Conservation (phyloP, 2,888 invertebrate genomes). For the Archips xylosteana region DNA sequence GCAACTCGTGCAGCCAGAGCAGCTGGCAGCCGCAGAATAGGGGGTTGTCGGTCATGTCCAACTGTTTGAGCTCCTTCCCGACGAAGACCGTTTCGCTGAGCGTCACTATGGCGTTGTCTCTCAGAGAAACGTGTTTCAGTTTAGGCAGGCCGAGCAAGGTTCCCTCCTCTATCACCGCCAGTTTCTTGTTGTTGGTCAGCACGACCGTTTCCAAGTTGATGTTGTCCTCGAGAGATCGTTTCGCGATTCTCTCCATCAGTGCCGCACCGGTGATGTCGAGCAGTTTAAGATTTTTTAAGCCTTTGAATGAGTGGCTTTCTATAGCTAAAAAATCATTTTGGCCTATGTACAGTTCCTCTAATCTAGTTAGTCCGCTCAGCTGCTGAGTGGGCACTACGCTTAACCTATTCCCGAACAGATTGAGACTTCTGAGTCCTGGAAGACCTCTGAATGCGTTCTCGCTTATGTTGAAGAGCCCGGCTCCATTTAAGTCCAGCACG, state of each 20-base stretch:
- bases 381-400: slow-evolving; percentile 91
- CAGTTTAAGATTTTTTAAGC: slow-evolving; percentile 90
- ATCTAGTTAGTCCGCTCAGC: slow-evolving; percentile 88
- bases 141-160: slow-evolving; percentile 92
- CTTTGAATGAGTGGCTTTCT: slow-evolving; percentile 90
- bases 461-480: slow-evolving; percentile 92
- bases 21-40: slow-evolving; percentile 92
- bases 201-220: slow-evolving; percentile 92
- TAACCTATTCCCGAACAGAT: slow-evolving; percentile 92
- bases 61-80: slow-evolving; percentile 90
- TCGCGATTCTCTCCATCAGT: slow-evolving; percentile 89
- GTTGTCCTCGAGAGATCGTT: slow-evolving; percentile 92
- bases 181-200: slow-evolving; percentile 91
- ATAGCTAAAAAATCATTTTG: slow-evolving; percentile 92
- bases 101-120: slow-evolving; percentile 91
- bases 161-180: slow-evolving; percentile 90
- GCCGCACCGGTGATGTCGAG: slow-evolving; percentile 93
- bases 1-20: slow-evolving; percentile 91
- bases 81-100: slow-evolving; percentile 92
- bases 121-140: slow-evolving; percentile 90
- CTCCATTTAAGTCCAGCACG: slow-evolving; percentile 92
- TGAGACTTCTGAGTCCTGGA: slow-evolving; percentile 90
- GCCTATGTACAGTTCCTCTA: slow-evolving; percentile 93
- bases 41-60: slow-evolving; percentile 94
- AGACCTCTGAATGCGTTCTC: slow-evolving; percentile 91